Base-by-base conservation (phyloP, 2,113 vertebrate species). In the Oceanodroma tethys region DNA sequence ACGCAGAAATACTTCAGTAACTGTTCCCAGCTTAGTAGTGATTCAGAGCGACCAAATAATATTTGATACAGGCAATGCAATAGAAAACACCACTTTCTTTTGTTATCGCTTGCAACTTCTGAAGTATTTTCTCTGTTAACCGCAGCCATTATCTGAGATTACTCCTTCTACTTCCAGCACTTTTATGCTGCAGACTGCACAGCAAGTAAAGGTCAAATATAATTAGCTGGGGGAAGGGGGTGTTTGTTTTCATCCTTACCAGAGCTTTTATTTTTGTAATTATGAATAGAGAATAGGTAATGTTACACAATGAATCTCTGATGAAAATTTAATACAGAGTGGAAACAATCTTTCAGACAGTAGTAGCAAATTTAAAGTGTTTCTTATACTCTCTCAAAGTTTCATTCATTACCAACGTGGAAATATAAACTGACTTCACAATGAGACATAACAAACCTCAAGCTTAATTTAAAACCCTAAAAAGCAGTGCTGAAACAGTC, bases 121-220 rank as follows among this genome's bases (percentile, higher is more conserved):
- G 32, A 87, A 95, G 38, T 88, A 82, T 84, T 73, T 92, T 63
- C 72, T 90, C 72, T 86, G 18, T 76, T 82, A 84, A 82, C 36
- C 68, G 86, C 12, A 60, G n/a, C 91, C 36, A 26, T 97, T 59
- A 53, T 91, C 29, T 81, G 59, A 63, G 47, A 92, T 23, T 74
- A 65, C 23, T 90, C 47, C 34, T 88, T 47, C 75, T 94, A 43
- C 78, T 90, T 93, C 47, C 63, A 88, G 65, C 45, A 42, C 76
- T 92, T 96, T 74, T 76, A 27, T 56, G 40, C 68, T 92, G 80
- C 62, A 85, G 88, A 67, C 72, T 68, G 66, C 72, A 52, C n/a
- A 58, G 75, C 52, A 79, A 93, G 53, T 65, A 94, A 95, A 96
- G 89, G 96, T 97, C 94, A 94, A 81, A 88, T 62, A 84, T 78